Evolutionary conservation across 2,797 vertebrate genomes (phyloP), one percentile per base, ranked within the genome.

Genomic region (Gallirallus australis): DNA sequence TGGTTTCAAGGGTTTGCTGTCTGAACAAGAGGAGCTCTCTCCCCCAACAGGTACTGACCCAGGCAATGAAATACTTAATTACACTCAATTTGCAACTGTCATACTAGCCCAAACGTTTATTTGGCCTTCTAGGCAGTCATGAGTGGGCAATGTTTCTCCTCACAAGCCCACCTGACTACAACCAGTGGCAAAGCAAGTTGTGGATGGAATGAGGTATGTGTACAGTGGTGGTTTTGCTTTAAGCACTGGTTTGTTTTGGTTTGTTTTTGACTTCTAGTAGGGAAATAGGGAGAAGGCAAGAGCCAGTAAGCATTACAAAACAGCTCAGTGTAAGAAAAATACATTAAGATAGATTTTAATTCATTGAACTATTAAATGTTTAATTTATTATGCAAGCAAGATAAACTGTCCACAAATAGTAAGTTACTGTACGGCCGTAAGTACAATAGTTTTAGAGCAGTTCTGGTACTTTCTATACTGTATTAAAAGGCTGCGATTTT

Each of bases 311-410:
- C 48, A 10, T 27, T 53, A 76, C 66, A 85, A 80, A 75, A 78
- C 21, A 82, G 53, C 17, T 75, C 63, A 52, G 39, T 70, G 24
- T 66, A 57, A 60, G 48, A 60, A 7, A 78, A 82, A 88, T 81
- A 59, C 42, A 82, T 64, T 28, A 82, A 82, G 93, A 87, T 15
- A 81, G 53, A 17, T 75, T 94, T 94, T 76, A 82, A 77, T 60
- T 69, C 23, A 76, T 24, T 70, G 77, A 88, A 70, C 94, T 93
- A 93, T 73, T 94, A 93, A 93, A 89, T 91, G 64, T 88, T 97
- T 91, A 70, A 86, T 94, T 95, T 95, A 97, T 96, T 96, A 96
- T 45, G 94, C 94, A 96, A 97, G 94, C 95, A 97, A 94, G 94
- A 96, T 52, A 96, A 97, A 95, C 86, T 84, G 84, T 97, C 84